Conservation (phyloP, 2,797 vertebrate species). For the Kryptolebias ocellatus region DNA sequence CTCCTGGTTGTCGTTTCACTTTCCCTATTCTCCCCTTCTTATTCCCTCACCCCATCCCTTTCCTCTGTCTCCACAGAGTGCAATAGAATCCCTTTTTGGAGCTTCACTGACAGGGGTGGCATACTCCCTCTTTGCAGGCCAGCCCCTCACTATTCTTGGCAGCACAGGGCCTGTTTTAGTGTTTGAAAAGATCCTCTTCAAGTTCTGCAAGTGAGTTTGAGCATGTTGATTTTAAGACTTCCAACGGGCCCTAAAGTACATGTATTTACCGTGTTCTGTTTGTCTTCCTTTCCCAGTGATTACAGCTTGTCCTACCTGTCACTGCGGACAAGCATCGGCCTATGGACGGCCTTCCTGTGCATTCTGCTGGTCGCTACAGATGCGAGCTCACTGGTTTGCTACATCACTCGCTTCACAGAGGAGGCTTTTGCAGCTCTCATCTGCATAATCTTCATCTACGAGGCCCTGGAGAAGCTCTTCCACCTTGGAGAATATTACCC, state of each 20-base stretch:
- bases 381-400: constrained; percentile 95
- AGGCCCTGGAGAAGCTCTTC: constrained; percentile 94
- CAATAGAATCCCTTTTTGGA: constrained; percentile 98
- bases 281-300: constrained; percentile 83
- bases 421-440: constrained; percentile 96
- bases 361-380: constrained; percentile 93
- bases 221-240: constrained; percentile 1
- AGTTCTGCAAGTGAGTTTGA: constrained; percentile 84
- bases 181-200: constrained; percentile 98
- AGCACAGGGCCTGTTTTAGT: constrained; percentile 98
- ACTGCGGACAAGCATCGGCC: constrained; percentile 92
- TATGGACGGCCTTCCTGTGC: constrained; percentile 95
- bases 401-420: constrained; percentile 96
- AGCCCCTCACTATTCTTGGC: constrained; percentile 96
- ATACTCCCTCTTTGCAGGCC: constrained; percentile 95
- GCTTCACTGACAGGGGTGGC: constrained; percentile 96
- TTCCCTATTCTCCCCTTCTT: constrained; percentile 45
- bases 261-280: not conserved
- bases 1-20: constrained; percentile 47
- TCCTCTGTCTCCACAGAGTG: constrained; percentile 85
- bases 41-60: constrained; percentile 64
- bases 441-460: constrained; percentile 98
- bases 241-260: not conserved
- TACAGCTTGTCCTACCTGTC: constrained; percentile 91
- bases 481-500: constrained; percentile 89